Conservation (phyloP, 53 echinoderm and acorn worm species). For the Stichopus horrens region DNA sequence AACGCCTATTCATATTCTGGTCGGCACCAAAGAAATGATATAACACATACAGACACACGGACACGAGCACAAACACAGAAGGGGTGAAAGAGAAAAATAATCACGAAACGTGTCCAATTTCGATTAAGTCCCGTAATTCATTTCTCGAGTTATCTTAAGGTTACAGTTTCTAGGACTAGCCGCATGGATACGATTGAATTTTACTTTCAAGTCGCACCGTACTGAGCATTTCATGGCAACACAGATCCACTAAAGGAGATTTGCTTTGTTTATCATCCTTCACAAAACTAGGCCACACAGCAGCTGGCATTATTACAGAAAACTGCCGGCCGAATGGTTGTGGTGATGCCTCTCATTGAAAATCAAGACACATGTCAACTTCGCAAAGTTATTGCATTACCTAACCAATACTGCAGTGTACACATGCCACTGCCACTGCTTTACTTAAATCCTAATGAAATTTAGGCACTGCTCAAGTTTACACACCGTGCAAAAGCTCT, state of each 20-base stretch:
- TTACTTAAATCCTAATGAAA: neutral
- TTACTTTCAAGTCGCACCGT: neutral
- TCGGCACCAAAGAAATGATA: neutral
- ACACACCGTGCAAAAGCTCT: neutral
- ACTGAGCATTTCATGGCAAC: neutral
- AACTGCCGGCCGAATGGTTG: neutral
- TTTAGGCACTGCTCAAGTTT: neutral
- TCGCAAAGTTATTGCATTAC: too few species aligned
- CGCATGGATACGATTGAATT: neutral
- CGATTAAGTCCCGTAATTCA: constrained; percentile 3
- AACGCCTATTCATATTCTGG: neutral
- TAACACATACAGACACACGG: neutral
- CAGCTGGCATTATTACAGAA: constrained; percentile 19
- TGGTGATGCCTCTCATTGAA: too few species aligned
- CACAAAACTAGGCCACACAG: constrained; percentile 8
- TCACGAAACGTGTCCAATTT: constrained; percentile 4
- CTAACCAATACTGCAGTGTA: too few species aligned
- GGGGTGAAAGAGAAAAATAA: neutral
- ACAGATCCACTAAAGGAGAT: neutral
- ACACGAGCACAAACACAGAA: neutral
- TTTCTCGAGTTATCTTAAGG: neutral
- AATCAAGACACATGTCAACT: too few species aligned
- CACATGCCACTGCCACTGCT: too few species aligned
- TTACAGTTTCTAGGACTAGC: neutral
- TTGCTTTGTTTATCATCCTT: neutral